Evolutionary conservation across 2,888 invertebrate species (phyloP), one percentile per base, ranked within the genome.

Genomic region (Thysanoteuthis rhombus): DNA sequence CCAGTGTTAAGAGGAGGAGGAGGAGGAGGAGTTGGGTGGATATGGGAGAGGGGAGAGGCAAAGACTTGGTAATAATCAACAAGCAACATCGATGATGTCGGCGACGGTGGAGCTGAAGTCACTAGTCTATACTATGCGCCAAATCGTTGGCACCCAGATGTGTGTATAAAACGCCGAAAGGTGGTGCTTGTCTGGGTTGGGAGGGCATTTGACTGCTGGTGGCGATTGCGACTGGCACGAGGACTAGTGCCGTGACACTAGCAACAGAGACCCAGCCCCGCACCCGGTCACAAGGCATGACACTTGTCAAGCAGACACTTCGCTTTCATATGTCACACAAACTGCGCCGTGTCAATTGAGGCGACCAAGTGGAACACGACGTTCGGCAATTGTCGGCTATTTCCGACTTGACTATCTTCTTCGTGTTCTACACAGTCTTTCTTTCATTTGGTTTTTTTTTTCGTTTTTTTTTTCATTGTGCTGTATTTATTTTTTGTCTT

Each of bases 271-370:
- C 58, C 58, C 58, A 32, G 58, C 58, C 75, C 75, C 75, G 2
- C 36, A 16, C 8, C 75, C 75, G 75, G 75, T 75, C 75, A 75
- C 75, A 75, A 75, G n/a, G 75, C 75, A 75, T 75, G 75, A 75
- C 75, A 75, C 75, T 75, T 75, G 75, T 75, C 75, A 75, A n/a
- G 16, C 75, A 75, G 75, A 75, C 75, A 75, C 75, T 75, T 75
- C 75, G 75, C 75, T 75, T 75, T 75, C 75, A 75, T 75, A 75
- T 75, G 75, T 75, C 75, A 75, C 75, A 75, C 75, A 75, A 75
- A 75, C 75, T 75, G 75, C 75, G 75, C 75, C 75, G 75, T 75
- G 75, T 75, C 75, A 75, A 75, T 75, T 75, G n/a, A 75, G 75
- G 75, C 75, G 75, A 75, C 75, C 75, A 75, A 75, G 75, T 75